phyloP scores from a whole-genome alignment of 1,140 invertebrate species.

The Nasonia vitripennis region DNA sequence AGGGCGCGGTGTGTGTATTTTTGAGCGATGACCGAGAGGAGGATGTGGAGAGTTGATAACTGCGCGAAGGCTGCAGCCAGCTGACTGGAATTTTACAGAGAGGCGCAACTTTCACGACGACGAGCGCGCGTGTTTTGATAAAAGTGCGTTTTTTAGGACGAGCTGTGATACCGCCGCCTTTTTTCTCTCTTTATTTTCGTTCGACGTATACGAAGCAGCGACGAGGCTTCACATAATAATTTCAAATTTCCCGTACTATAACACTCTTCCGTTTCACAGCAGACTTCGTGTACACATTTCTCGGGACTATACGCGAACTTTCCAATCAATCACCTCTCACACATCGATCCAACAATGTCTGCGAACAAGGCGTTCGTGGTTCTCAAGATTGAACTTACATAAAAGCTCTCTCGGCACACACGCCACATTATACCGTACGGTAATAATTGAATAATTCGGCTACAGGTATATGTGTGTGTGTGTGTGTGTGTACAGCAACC shows the following conservation, averaged over 20 bases:
- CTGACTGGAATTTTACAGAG: no score
- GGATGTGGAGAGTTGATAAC: not conserved
- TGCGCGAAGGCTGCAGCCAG: no score
- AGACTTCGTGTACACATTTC: not conserved
- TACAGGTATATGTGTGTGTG: not conserved
- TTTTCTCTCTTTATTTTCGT: not conserved
- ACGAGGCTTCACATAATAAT: not conserved
- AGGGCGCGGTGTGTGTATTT: not conserved
- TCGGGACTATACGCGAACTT: not conserved
- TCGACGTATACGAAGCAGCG: not conserved
- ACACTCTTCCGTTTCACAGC: no score
- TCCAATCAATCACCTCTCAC: slow-evolving; percentile 8
- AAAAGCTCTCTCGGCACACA: not conserved
- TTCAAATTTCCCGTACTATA: no score
- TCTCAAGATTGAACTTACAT: slow-evolving; percentile 2
- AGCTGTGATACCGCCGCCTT: not conserved
- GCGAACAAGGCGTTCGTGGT: not conserved
- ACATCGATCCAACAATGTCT: not conserved
- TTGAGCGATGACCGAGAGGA: not conserved
- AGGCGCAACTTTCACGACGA: not conserved
- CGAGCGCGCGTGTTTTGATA: not conserved
- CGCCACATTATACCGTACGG: not conserved
- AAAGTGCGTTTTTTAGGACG: not conserved
- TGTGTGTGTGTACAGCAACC: not conserved
- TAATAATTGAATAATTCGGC: slow-evolving; percentile 6